A percentile compares a stretch with the other conserved stretches of the same genome.
These are phyloP conservation scores for Cephonodes hylas DNA, from an alignment of 2,888 invertebrate species.

Conservation along the genomic window DNA sequence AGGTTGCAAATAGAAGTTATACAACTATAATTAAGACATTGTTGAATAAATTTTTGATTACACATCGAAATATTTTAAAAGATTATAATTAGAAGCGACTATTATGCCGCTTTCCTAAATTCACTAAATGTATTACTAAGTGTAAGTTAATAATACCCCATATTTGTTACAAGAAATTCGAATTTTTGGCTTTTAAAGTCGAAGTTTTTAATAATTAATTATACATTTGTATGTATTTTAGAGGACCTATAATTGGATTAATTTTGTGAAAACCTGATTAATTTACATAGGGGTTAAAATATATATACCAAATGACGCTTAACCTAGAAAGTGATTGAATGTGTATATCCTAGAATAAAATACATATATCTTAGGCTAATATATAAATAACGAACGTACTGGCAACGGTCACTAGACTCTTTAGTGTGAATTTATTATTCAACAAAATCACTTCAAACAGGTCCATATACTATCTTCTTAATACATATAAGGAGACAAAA, in stretches of 20 bases:
- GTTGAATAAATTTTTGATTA: too few relatives aligned
- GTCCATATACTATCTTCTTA: background rate
- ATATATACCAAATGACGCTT: too few relatives aligned
- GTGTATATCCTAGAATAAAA: too few relatives aligned
- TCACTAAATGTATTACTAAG: background rate
- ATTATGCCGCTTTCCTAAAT: background rate
- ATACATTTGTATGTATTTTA: background rate
- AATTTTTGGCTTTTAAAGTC: background rate
- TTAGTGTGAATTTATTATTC: background rate
- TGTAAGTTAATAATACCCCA: background rate
- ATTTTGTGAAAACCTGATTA: background rate
- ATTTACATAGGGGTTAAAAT: too few relatives aligned
- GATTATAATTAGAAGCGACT: background rate
- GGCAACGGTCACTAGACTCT: background rate
- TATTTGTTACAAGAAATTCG: background rate
- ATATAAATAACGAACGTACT: background rate
- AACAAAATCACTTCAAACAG: background rate
- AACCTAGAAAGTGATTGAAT: too few relatives aligned
- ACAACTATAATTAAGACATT: too few relatives aligned
- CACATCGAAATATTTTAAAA: too few relatives aligned
- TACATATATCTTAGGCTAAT: background rate
- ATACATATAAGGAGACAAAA: background rate
- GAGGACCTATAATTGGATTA: too few relatives aligned
- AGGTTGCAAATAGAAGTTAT: too few relatives aligned
- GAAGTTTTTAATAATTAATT: background rate